Evolutionary conservation across 2,797 vertebrate genomes (phyloP).

Genomic region (Lagothrix lagotricha): DNA sequence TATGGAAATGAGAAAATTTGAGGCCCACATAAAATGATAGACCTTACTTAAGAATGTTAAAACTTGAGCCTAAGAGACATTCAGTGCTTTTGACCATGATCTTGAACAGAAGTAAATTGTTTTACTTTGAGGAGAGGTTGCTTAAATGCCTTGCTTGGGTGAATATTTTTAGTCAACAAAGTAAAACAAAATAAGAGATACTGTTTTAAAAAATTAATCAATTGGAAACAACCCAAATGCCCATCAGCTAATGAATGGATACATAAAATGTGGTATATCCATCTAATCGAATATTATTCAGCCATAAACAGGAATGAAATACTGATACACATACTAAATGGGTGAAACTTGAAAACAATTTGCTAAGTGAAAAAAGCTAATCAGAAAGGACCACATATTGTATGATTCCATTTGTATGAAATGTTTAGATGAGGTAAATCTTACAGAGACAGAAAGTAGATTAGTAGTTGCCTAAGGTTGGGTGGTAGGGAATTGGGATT

Average conservation of each 20-base stretch:
- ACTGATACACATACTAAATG: background rate
- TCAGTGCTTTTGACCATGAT: background rate
- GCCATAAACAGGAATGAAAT: background rate
- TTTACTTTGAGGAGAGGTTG: background rate
- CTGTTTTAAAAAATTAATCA: background rate
- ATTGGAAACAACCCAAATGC: background rate
- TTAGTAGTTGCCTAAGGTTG: background rate
- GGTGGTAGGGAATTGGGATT: background rate
- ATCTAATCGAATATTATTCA: background rate
- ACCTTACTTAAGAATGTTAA: background rate
- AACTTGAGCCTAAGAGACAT: background rate
- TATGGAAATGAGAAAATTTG: constrained; percentile 24
- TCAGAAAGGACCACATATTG: background rate
- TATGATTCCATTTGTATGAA: background rate
- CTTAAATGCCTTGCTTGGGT: background rate
- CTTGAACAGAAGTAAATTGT: background rate
- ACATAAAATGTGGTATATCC: background rate
- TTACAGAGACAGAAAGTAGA: background rate
- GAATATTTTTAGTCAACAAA: constrained; percentile 1
- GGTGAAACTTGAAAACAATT: background rate
- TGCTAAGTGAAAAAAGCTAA: background rate
- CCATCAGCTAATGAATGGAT: background rate
- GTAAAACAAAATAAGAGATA: background rate
- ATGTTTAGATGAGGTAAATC: background rate
- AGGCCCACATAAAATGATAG: background rate